Percentiles rank a stretch among this genome's conserved stretches.
These are phyloP conservation scores for Rhagonycha fulva DNA, from an alignment of 2,888 invertebrate genomes.

Conservation along the genomic window DNA sequence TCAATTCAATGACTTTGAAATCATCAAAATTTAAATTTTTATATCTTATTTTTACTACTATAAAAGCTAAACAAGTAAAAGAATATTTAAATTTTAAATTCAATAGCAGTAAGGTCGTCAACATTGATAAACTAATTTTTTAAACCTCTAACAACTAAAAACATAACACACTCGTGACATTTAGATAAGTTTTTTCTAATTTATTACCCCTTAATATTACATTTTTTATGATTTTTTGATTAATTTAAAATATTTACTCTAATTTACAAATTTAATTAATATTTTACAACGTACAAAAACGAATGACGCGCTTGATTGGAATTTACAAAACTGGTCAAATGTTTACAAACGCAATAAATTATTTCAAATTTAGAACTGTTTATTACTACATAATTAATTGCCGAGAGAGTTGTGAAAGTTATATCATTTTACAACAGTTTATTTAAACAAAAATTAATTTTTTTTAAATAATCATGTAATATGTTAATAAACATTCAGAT, in stretches of 20 bases:
- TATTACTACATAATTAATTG: no score
- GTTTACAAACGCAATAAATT: no score
- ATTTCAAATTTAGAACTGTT: no score
- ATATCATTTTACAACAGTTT: no score
- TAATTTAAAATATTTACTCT: background rate
- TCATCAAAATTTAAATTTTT: background rate
- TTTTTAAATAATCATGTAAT: no score
- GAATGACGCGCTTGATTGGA: no score
- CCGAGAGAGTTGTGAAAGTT: no score
- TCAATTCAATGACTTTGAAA: background rate
- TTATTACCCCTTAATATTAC: background rate
- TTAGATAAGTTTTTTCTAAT: background rate
- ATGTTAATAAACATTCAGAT: no score
- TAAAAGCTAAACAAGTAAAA: background rate
- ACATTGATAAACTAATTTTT: background rate
- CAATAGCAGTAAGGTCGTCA: background rate
- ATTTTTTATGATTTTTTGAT: background rate
- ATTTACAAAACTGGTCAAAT: no score
- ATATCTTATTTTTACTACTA: background rate
- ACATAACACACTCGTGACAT: background rate
- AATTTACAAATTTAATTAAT: background rate
- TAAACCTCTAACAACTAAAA: background rate
- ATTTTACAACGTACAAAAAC: no score
- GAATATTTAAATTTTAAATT: background rate
- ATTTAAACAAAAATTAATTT: no score